Evolutionary conservation across 2,888 invertebrate genomes (phyloP), one percentile per base, ranked within the genome.

Genomic region (Eledona agricola): DNA sequence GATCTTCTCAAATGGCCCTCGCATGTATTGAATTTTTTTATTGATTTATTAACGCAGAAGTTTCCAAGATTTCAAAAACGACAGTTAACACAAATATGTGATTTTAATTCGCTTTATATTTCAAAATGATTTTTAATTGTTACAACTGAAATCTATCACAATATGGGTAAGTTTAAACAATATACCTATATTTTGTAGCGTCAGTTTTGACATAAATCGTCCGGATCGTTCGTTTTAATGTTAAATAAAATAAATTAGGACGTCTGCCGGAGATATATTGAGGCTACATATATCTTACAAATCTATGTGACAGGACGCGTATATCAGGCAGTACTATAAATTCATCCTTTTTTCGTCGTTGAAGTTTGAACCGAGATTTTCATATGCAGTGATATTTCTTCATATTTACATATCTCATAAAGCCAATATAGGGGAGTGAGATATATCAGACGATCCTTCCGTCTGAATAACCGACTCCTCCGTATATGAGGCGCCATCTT

Each of bases 401-500:
- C 70, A 67, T 72, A 73, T 72, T 73, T 72, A 73, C 72, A 73
- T 73, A 73, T 72, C 71, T 72, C 71, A 72, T 72, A 73, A 72
- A 70, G 63, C 62, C 67, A 69, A 69, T 71, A 64, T 67, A 68
- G 65, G 68, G 63, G 54, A n/a, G 61, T 56, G 64, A 67, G 64
- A 72, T 72, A 71, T 72, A 66, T 70, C 68, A 65, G 56, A 56
- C 60, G 63, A 69, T 66, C 59, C 51, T 57, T 59, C 40, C 50
- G 51, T 55, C 50, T 40, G 57, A 57, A 55, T 58, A 57, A 59
- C 52, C 52, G 29, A 45, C 40, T 9, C 10, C 29, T 7, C 25
- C 5, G 34, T 46, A 46, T 28, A 45, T 34, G 10, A 10, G 15
- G 7, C 9, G 9, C 5, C 37, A 29, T 47, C 29, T 37, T 37